Percentiles rank a stretch among this genome's conserved stretches.
phyloP scores from a whole-genome alignment of 2,888 invertebrate species.

The Coelopa pilipes region DNA sequence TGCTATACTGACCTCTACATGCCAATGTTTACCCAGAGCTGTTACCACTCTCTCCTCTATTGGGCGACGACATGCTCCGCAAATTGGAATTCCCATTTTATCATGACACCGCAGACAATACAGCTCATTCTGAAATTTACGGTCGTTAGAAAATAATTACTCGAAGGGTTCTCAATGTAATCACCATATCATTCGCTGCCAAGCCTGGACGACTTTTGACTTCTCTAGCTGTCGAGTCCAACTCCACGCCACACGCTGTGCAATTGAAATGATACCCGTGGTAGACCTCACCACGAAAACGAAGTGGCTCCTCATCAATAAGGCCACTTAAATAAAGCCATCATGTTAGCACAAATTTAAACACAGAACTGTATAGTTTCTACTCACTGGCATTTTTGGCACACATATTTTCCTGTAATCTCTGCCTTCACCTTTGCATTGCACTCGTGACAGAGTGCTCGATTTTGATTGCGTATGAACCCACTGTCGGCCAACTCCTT shows the following conservation, averaged over 20 bases:
- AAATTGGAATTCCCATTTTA: slow-evolving; percentile 99
- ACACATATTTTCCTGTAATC: slow-evolving; percentile 94
- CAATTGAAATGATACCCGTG: slow-evolving; percentile 99
- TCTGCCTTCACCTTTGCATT: slow-evolving; percentile 96
- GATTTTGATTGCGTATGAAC: slow-evolving; percentile 88
- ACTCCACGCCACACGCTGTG: slow-evolving; percentile 88
- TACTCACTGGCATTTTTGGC: slow-evolving; percentile 97
- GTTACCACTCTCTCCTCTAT: slow-evolving; percentile 99
- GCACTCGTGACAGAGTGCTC: slow-evolving; percentile 94
- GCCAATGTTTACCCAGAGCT: slow-evolving; percentile 98
- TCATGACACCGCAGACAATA: slow-evolving; percentile 98
- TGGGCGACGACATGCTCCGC: slow-evolving; percentile 98
- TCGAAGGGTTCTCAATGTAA: slow-evolving; percentile 37
- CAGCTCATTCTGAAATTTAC: slow-evolving; percentile 80
- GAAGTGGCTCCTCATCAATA: slow-evolving; percentile 89
- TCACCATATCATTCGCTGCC: slow-evolving; percentile 87
- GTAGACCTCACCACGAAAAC: slow-evolving; percentile 95
- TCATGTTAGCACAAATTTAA: not conserved
- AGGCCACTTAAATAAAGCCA: slow-evolving; percentile 73
- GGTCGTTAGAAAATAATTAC: not conserved
- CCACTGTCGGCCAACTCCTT: slow-evolving; percentile 95
- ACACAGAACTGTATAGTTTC: not conserved
- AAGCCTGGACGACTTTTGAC: slow-evolving; percentile 91
- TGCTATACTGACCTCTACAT: slow-evolving; percentile 80
- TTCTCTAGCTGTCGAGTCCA: slow-evolving; percentile 96